Evolutionary conservation across 2,888 invertebrate genomes (phyloP).

Genomic region (Phortica okadai): DNA sequence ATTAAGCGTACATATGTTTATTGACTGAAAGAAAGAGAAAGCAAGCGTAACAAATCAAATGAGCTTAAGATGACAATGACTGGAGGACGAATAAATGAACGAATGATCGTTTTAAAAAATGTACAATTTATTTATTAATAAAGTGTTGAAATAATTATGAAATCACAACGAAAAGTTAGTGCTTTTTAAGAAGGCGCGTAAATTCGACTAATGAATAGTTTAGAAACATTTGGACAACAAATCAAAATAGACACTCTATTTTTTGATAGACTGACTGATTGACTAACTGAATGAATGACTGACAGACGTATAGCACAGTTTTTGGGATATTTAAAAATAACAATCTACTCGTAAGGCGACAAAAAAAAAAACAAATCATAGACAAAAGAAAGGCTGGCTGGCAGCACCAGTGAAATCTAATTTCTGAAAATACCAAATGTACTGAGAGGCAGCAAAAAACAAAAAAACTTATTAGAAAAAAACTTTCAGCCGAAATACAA

Average conservation of each 20-base stretch:
- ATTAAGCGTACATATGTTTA: conserved; percentile 49
- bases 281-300: conserved; percentile 52
- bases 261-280: neutral
- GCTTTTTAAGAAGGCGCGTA: neutral
- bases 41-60: conserved; percentile 50
- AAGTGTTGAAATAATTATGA: conserved; percentile 52
- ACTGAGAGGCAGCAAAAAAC: conserved; percentile 10
- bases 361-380: conserved; percentile 24
- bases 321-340: conserved; percentile 65
- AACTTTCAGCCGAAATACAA: neutral
- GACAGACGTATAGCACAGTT: conserved; percentile 65
- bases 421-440: conserved; percentile 32
- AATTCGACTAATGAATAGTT: conserved; percentile 46
- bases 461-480: neutral
- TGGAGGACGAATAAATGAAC: conserved; percentile 31
- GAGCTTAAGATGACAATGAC: conserved; percentile 37
- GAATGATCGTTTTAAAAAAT: no score
- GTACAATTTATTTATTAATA: no score
- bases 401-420: neutral
- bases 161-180: neutral
- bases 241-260: conserved; percentile 62
- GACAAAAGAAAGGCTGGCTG: neutral
- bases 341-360: conserved; percentile 41
- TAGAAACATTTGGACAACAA: conserved; percentile 69
- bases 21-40: no score